Evolutionary conservation across 2,888 invertebrate genomes (phyloP).

Genomic region (Elmis aenea): DNA sequence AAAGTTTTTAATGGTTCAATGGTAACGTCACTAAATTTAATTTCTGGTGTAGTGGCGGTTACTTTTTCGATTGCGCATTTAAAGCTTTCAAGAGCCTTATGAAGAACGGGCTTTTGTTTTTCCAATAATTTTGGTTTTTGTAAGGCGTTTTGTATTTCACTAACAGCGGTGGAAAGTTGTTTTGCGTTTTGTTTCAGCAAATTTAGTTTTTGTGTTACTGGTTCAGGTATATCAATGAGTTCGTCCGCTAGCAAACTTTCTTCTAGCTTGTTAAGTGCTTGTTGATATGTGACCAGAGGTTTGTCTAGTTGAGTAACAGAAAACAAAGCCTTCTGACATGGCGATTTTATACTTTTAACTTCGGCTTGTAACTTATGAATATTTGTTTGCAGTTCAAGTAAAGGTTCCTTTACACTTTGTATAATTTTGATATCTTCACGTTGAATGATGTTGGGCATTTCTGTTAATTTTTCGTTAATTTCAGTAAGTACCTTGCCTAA

Average conservation of each 20-base stretch:
- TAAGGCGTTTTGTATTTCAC: constrained; percentile 8
- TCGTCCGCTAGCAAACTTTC: not conserved
- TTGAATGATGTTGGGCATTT: not conserved
- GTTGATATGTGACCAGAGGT: constrained; percentile 9
- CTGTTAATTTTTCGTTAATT: constrained; percentile 7
- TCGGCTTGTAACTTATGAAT: constrained; percentile 2
- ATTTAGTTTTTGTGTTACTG: constrained; percentile 8
- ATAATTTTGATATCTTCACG: constrained; percentile 5
- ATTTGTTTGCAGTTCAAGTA: constrained; percentile 8
- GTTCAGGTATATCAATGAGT: constrained; percentile 1
- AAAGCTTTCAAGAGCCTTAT: constrained; percentile 14
- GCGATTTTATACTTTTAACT: constrained; percentile 1
- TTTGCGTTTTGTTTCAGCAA: too few relatives aligned
- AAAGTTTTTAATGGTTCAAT: constrained; percentile 25
- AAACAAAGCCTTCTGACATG: constrained; percentile 17
- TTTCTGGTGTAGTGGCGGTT: not conserved
- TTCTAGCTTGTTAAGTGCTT: too few relatives aligned
- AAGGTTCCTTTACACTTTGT: constrained; percentile 10
- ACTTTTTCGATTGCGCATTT: constrained; percentile 15
- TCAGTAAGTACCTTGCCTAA: constrained; percentile 7
- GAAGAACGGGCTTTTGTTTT: constrained; percentile 12
- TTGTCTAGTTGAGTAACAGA: constrained; percentile 16
- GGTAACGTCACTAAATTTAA: constrained; percentile 12
- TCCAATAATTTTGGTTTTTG: constrained; percentile 20
- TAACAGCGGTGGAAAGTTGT: constrained; percentile 1